Percentiles rank a stretch among this genome's conserved stretches.
Conservation (phyloP, 1,140 invertebrate species). For the Eueides isabella region DNA sequence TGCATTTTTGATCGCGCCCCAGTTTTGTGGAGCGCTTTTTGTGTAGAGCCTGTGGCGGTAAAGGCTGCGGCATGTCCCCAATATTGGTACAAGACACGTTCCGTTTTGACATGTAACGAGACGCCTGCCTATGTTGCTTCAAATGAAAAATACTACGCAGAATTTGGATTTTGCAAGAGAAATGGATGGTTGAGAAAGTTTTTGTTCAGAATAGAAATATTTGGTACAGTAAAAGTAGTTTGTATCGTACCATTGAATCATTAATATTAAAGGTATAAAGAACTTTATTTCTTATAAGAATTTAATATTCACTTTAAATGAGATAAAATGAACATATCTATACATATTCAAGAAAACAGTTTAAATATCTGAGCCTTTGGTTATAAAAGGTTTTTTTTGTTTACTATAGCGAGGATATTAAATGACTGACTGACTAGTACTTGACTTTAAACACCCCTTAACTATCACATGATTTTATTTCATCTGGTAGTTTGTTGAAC, state of each 20-base stretch:
- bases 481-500: too few species aligned
- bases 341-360: too few species aligned
- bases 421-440: too few species aligned
- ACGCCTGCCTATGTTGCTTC: slow-evolving; percentile 19
- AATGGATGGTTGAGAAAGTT: not conserved
- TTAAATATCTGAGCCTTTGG: too few species aligned
- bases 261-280: too few species aligned
- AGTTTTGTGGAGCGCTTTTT: slow-evolving; percentile 39
- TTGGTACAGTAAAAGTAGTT: not conserved
- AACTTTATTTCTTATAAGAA: too few species aligned
- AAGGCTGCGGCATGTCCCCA: slow-evolving; percentile 36
- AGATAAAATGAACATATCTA: too few species aligned
- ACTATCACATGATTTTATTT: too few species aligned
- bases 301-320: too few species aligned
- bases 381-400: not conserved
- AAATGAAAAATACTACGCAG: slow-evolving; percentile 29
- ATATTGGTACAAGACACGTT: slow-evolving; percentile 44
- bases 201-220: not conserved
- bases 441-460: too few species aligned
- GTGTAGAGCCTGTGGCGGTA: slow-evolving; percentile 34
- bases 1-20: slow-evolving; percentile 46
- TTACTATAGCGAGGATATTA: too few species aligned
- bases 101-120: slow-evolving; percentile 37
- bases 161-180: slow-evolving; percentile 15
- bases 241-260: not conserved